These are phyloP conservation scores for Petrosia ficiformis DNA, from an alignment of 37 sponge, comb jelly and placozoan genomes.

Conservation along the genomic window DNA sequence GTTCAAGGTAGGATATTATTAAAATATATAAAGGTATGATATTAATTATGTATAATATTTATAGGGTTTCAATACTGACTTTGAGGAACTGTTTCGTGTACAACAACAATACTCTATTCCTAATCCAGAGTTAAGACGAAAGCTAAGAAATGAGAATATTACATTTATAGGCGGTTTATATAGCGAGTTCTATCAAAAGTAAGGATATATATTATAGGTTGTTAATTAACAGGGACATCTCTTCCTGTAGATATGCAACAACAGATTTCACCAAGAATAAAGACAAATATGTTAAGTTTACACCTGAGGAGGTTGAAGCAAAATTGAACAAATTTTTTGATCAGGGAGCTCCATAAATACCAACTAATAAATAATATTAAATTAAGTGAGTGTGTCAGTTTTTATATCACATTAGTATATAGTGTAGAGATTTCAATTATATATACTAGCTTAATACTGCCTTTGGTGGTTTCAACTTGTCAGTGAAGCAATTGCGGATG, in stretches of 20 bases:
- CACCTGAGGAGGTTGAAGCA: conserved; percentile 54
- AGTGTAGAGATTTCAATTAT: too few relatives aligned
- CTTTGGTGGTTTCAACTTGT: too few relatives aligned
- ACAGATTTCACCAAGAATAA: conserved; percentile 83
- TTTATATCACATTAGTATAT: background rate
- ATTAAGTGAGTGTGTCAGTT: background rate
- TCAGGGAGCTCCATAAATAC: conserved; percentile 45
- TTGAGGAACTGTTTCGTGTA: conserved; percentile 75
- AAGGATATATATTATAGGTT: background rate
- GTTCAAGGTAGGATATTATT: conserved; percentile 66
- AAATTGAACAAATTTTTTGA: conserved; percentile 81
- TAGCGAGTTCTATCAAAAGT: conserved; percentile 59
- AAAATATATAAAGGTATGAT: background rate
- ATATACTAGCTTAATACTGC: too few relatives aligned
- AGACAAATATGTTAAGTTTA: conserved; percentile 88
- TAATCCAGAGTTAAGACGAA: conserved; percentile 52
- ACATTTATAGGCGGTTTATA: conserved; percentile 63
- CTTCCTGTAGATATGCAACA: conserved; percentile 49
- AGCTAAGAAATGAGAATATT: conserved; percentile 57
- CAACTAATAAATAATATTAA: background rate
- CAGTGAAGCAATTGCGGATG: too few relatives aligned
- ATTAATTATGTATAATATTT: background rate
- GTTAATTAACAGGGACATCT: background rate
- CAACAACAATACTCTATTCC: conserved; percentile 87
- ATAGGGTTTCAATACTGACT: conserved; percentile 87